These are phyloP conservation scores for Eueides isabella DNA, from an alignment of 1,140 invertebrate genomes.

Conservation along the genomic window DNA sequence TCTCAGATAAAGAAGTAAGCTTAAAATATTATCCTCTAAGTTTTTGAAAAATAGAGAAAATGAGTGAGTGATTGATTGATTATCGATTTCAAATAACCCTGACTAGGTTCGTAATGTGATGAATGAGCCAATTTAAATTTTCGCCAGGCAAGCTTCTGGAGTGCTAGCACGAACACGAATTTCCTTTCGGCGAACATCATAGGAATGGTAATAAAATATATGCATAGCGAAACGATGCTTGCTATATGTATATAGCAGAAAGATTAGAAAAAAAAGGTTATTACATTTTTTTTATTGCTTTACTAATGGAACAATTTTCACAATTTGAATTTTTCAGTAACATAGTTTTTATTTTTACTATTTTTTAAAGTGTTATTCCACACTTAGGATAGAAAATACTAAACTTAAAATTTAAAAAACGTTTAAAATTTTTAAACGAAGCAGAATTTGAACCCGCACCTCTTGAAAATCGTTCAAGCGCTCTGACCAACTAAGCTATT, in stretches of 20 bases:
- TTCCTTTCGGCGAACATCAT: conserved; percentile 27
- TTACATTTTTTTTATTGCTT: conserved; percentile 29
- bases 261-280: conserved; percentile 35
- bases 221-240: conserved; percentile 37
- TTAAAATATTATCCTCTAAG: background rate
- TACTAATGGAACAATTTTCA: conserved; percentile 25
- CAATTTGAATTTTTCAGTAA: too few relatives aligned
- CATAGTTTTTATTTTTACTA: too few relatives aligned
- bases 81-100: conserved; percentile 36
- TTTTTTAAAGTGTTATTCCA: too few relatives aligned
- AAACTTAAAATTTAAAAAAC: too few relatives aligned
- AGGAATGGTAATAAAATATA: conserved; percentile 33
- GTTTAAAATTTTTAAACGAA: too few relatives aligned
- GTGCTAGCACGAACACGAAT: conserved; percentile 26
- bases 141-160: conserved; percentile 31
- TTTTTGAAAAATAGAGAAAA: conserved; percentile 25
- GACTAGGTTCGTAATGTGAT: conserved; percentile 36
- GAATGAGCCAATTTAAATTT: conserved; percentile 46
- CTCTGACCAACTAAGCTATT: too few relatives aligned
- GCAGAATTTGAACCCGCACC: too few relatives aligned
- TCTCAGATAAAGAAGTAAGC: conserved; percentile 7
- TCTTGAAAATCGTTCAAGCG: too few relatives aligned
- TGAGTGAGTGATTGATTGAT: conserved; percentile 32
- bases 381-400: too few relatives aligned
- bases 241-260: conserved; percentile 20